Evolutionary conservation across 1,140 invertebrate genomes (phyloP), one percentile per base, ranked within the genome.

Genomic region (Diorhabda elongata): DNA sequence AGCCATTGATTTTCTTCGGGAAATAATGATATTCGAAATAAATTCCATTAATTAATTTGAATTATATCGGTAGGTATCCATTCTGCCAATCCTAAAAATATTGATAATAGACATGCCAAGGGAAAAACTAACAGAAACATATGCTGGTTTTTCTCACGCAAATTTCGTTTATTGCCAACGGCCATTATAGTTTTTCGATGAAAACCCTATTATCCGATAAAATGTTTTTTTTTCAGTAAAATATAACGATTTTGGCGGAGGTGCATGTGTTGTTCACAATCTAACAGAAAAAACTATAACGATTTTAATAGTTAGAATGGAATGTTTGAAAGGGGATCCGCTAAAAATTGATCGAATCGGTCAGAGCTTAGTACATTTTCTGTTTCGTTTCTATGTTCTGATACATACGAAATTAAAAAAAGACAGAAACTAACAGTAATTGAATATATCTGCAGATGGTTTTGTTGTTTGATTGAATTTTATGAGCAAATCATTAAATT

Each of bases 391-490:
- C 26, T 47, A 41, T 9, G 6, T 6, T 42, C 8, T 41, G 7
- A 64, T 7, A 11, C 44, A 64, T 11, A 64, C 6, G 2, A 8
- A 11, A 6, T 41, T 9, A 41, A n/a, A 66, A n/a, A 67, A 58
- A 60, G 65, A 67, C 42, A 44, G 43, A 7, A n/a, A 47, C 1
- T 41, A 11, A 44, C 26, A 60, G 65, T 67, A 67, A 67, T 67
- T 60, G 57, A 67, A 67, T 67, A 26, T 26, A 67, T 67, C 65
- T 67, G 65, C 65, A 67, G 65, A 67, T 60, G 65, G 65, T 67
- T 67, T 59, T 67, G 65, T 67, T 67, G 65, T 60, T 60, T 67
- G 59, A 67, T 67, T 67, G 58, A 67, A 67, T 59, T 67, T 67
- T 67, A 67, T 67, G 58, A 44, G 42, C 58, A 60, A 67, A 67